Evolutionary conservation across 2,888 invertebrate species (phyloP).

Genomic region (Machimus atricapillus): DNA sequence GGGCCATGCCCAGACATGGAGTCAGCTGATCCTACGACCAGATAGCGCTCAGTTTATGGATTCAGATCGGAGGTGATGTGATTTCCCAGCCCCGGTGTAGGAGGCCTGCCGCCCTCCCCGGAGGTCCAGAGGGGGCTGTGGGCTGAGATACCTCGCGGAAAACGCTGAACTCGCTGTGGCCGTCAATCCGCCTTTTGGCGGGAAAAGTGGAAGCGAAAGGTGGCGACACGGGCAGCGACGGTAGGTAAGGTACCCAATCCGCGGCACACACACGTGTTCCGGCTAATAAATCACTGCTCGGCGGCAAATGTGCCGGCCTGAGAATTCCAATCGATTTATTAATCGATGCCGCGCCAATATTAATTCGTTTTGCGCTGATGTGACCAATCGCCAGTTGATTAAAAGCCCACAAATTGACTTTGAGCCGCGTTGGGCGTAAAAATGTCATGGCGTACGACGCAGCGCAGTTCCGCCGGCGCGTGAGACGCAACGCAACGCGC

Average conservation of each 20-base stretch:
- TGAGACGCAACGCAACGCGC: not conserved
- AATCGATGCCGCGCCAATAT: not conserved
- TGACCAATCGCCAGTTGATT: slow-evolving; percentile 38
- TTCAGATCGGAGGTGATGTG: slow-evolving; percentile 31
- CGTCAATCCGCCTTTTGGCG: not conserved
- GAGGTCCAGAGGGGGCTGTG: not conserved
- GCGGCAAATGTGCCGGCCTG: not conserved
- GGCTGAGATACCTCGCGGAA: not conserved
- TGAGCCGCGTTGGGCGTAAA: not conserved
- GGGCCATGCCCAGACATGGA: slow-evolving; percentile 31
- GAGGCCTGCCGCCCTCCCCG: not conserved
- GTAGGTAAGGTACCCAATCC: not conserved
- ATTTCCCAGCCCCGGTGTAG: not conserved
- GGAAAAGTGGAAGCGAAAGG: not conserved
- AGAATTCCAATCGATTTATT: slow-evolving; percentile 4
- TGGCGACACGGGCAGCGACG: not conserved
- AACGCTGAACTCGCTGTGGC: not conserved
- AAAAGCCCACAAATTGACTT: slow-evolving; percentile 27
- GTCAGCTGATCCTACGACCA: slow-evolving; percentile 46
- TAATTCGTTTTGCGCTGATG: slow-evolving; percentile 30
- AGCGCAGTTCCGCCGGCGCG: not conserved
- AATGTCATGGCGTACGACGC: not conserved
- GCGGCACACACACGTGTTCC: slow-evolving; percentile 4
- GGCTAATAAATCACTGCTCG: not conserved
- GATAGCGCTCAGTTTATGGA: slow-evolving; percentile 47